Evolutionary conservation across 1,140 invertebrate species (phyloP).

Genomic region (Bombus sibiricus): DNA sequence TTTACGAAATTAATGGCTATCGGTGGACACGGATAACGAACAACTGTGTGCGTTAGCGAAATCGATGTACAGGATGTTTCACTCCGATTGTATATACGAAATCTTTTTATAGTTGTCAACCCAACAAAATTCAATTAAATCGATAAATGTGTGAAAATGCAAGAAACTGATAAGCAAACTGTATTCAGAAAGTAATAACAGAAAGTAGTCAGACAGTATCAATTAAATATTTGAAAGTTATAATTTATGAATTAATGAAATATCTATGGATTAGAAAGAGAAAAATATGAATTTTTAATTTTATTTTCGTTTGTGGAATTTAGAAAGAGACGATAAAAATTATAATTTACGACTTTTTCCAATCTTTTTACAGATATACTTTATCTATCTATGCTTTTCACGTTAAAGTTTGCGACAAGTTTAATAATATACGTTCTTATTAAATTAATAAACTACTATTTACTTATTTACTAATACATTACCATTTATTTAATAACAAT

Average conservation of each 20-base stretch:
- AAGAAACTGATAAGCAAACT: not conserved
- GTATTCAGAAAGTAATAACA: not conserved
- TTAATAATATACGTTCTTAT: no score
- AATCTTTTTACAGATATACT: no score
- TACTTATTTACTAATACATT: no score
- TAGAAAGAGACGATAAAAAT: no score
- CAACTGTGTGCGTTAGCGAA: not conserved
- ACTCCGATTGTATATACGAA: not conserved
- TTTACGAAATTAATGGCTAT: slow-evolving; percentile 3
- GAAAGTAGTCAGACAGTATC: not conserved
- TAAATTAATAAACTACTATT: no score
- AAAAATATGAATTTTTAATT: no score
- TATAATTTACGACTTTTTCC: no score
- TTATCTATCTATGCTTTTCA: no score
- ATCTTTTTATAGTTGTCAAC: not conserved
- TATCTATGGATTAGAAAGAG: not conserved
- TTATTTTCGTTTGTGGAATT: no score
- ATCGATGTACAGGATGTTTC: not conserved
- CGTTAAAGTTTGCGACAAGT: no score
- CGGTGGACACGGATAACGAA: not conserved
- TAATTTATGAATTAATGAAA: not conserved
- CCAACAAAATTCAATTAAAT: not conserved
- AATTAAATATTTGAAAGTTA: not conserved
- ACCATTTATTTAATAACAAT: no score
- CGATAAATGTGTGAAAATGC: not conserved